phyloP scores from a whole-genome alignment of 2,797 vertebrate species.

The Schizopygopsis pylzovi region DNA sequence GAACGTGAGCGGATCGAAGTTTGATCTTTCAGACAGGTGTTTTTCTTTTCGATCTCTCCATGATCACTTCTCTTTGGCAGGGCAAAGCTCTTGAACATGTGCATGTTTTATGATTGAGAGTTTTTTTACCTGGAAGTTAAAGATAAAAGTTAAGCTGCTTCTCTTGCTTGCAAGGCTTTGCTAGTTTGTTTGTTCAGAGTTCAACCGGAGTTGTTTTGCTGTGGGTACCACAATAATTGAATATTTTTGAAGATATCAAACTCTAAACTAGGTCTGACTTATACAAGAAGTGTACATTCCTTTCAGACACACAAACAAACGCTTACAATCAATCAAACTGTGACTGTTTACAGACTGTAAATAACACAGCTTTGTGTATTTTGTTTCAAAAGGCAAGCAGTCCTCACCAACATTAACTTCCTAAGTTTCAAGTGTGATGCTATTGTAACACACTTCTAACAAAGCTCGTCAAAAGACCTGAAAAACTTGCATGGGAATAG shows the following conservation, averaged over 20 bases:
- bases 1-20: constrained; percentile 3
- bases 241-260: not conserved
- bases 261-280: not conserved
- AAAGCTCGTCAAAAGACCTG: not conserved
- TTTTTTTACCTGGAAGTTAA: not conserved
- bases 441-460: not conserved
- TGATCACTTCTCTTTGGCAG: constrained; percentile 26
- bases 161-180: not conserved
- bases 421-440: not conserved
- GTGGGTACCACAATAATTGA: not conserved
- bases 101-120: constrained; percentile 22
- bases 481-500: not conserved
- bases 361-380: not conserved
- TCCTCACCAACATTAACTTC: not conserved
- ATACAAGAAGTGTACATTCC: not conserved
- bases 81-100: constrained; percentile 16
- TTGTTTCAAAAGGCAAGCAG: not conserved
- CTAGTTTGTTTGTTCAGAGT: not conserved
- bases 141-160: constrained; percentile 8
- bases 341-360: not conserved
- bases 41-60: constrained; percentile 8
- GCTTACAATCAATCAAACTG: not conserved
- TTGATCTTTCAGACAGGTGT: constrained; percentile 43
- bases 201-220: not conserved
- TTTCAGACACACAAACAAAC: not conserved